These are phyloP conservation scores for Chaunax sp. DNA, from an alignment of 2,797 vertebrate species.

Conservation along the genomic window DNA sequence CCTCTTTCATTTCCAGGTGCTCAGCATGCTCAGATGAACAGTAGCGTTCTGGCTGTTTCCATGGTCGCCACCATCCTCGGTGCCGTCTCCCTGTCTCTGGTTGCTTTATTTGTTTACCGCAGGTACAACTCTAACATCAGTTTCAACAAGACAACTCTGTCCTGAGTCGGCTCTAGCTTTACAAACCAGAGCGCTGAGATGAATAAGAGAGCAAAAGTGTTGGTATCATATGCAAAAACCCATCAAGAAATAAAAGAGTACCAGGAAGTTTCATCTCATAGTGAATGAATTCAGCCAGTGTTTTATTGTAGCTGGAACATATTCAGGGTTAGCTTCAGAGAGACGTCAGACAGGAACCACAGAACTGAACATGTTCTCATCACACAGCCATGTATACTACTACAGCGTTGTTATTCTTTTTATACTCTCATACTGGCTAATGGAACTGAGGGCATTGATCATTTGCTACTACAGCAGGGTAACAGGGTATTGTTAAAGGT, in stretches of 20 bases:
- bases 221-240: too few species aligned
- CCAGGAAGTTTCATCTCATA: too few species aligned
- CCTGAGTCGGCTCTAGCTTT: not conserved
- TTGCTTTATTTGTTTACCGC: conserved; percentile 58
- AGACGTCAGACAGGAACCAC: too few species aligned
- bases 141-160: conserved; percentile 25
- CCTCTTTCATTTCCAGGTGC: conserved; percentile 38
- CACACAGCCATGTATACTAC: not conserved
- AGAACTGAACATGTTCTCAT: too few species aligned
- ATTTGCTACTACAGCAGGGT: not conserved
- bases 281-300: too few species aligned
- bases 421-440: not conserved
- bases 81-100: conserved; percentile 51
- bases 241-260: too few species aligned
- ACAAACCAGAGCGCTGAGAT: too few species aligned
- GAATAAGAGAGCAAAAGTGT: too few species aligned
- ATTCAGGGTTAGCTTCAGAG: too few species aligned
- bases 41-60: conserved; percentile 51
- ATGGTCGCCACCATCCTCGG: conserved; percentile 63
- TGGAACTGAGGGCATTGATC: too few species aligned
- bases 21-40: not conserved
- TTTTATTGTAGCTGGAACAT: too few species aligned
- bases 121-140: conserved; percentile 14
- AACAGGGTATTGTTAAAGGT: not conserved
- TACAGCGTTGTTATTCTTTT: conserved; percentile 8